Evolutionary conservation across 2,888 invertebrate genomes (phyloP).

Genomic region (Automeris io): DNA sequence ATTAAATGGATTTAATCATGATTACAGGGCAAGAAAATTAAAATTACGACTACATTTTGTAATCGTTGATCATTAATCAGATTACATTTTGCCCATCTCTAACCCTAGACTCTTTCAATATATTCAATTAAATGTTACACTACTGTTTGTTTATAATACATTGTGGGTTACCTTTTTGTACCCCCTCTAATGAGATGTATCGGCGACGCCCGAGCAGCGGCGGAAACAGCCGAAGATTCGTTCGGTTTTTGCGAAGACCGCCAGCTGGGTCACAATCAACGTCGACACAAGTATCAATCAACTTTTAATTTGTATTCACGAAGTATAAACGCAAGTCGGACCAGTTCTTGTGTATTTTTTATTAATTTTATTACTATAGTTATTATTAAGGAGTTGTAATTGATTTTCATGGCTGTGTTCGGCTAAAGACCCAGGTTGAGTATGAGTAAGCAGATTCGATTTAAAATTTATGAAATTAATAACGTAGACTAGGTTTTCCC

Average conservation of each 20-base stretch:
- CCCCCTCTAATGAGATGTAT: conserved; percentile 12
- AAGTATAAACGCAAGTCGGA: background rate
- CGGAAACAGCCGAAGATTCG: conserved; percentile 1
- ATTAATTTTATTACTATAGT: background rate
- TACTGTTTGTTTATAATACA: background rate
- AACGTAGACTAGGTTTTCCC: too few relatives aligned
- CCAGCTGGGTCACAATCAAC: conserved; percentile 1
- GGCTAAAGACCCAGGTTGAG: background rate
- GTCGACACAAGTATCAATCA: background rate
- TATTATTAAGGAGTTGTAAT: background rate
- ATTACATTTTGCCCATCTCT: too few relatives aligned
- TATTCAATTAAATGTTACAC: background rate
- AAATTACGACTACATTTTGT: too few relatives aligned
- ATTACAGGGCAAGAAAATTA: too few relatives aligned
- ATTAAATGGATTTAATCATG: too few relatives aligned
- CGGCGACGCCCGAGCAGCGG: conserved; percentile 4
- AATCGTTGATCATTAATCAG: too few relatives aligned
- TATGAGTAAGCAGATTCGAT: background rate
- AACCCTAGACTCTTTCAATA: background rate
- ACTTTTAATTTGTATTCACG: conserved; percentile 1
- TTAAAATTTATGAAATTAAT: too few relatives aligned
- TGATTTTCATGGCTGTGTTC: background rate
- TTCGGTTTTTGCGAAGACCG: conserved; percentile 6
- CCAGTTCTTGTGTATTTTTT: background rate
- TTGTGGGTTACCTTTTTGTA: conserved; percentile 1